phyloP scores from a whole-genome alignment of 2,797 vertebrate genomes.

The Steatocranus sp. region DNA sequence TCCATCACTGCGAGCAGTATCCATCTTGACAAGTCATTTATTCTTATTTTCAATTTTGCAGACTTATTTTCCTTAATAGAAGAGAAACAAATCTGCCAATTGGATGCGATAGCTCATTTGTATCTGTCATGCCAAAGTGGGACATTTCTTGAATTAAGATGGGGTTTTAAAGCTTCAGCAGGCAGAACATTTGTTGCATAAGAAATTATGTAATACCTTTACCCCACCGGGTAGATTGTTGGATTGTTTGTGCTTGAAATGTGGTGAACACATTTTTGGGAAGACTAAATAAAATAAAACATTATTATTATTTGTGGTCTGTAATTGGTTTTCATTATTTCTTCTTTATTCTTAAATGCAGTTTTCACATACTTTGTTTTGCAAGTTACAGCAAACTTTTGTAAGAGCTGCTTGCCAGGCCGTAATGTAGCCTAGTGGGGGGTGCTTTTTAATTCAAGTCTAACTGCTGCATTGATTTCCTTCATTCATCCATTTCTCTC shows the following conservation, averaged over 20 bases:
- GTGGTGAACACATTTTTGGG: neutral
- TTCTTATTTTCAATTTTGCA: slow-evolving; percentile 44
- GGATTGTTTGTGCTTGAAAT: neutral
- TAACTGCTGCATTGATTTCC: slow-evolving; percentile 46
- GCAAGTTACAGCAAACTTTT: neutral
- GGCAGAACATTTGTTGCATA: slow-evolving; percentile 15
- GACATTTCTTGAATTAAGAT: slow-evolving; percentile 23
- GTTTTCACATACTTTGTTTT: neutral
- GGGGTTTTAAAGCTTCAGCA: slow-evolving; percentile 18
- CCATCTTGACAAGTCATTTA: slow-evolving; percentile 46
- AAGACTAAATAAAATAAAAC: neutral
- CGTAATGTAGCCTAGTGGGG: slow-evolving; percentile 1
- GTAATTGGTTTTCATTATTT: neutral
- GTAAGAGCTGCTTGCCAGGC: neutral
- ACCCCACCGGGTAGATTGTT: neutral
- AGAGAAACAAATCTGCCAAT: slow-evolving; percentile 47
- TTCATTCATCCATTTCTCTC: slow-evolving; percentile 36
- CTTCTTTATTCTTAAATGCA: neutral
- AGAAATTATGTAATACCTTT: neutral
- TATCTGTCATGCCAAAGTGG: slow-evolving; percentile 35
- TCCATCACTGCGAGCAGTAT: slow-evolving; percentile 19
- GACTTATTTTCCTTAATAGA: slow-evolving; percentile 35
- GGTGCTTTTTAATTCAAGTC: slow-evolving; percentile 39
- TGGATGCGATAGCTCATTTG: slow-evolving; percentile 49
- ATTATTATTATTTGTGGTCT: neutral